phyloP scores from a whole-genome alignment of 1,140 invertebrate genomes.

The Ostrea edulis region DNA sequence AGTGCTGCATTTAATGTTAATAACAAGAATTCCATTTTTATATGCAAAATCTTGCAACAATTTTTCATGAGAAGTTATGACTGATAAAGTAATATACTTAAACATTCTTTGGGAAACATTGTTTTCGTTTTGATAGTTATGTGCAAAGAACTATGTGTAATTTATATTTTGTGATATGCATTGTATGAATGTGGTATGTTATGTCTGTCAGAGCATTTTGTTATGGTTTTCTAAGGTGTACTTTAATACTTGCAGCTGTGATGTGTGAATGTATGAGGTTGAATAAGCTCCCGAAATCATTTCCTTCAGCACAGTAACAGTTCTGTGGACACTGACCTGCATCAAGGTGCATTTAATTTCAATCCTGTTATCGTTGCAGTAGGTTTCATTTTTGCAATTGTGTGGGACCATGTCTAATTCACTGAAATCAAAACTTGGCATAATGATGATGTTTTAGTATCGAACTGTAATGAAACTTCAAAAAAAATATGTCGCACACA shows the following conservation, averaged over 20 bases:
- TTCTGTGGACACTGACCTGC: background rate
- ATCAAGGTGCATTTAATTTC: background rate
- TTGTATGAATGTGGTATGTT: background rate
- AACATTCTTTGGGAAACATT: background rate
- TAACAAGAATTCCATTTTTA: slow-evolving; percentile 30
- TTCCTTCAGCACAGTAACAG: background rate
- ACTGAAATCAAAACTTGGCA: background rate
- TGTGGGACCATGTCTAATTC: background rate
- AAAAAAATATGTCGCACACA: background rate
- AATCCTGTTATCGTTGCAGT: background rate
- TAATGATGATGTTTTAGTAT: background rate
- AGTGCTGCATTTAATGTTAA: background rate
- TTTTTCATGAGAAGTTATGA: slow-evolving; percentile 1
- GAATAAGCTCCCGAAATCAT: background rate
- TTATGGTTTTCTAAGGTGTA: background rate
- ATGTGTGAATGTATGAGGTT: background rate
- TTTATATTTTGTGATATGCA: slow-evolving; percentile 35
- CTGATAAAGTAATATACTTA: slow-evolving; percentile 7
- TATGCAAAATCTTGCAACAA: background rate
- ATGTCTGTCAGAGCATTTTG: background rate
- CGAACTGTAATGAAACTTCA: background rate
- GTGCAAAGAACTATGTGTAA: background rate
- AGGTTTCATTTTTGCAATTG: background rate
- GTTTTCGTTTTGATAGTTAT: background rate
- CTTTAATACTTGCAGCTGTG: background rate